These are phyloP conservation scores for Vanessa tameamea DNA, from an alignment of 1,140 invertebrate species.

Conservation along the genomic window DNA sequence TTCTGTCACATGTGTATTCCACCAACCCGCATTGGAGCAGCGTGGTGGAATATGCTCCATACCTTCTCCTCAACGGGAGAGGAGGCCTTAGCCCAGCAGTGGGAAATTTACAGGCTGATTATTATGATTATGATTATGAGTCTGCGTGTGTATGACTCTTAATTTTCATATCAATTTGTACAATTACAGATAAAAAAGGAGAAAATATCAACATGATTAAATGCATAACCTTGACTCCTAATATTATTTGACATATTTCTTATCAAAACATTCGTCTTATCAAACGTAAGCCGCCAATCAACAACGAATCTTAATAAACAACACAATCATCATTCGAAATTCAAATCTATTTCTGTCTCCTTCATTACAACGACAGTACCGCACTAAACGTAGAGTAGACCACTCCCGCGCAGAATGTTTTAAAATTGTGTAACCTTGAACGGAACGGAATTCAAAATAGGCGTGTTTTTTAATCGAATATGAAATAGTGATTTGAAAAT, in stretches of 20 bases:
- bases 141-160: too few relatives aligned
- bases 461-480: conserved; percentile 3
- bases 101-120: too few relatives aligned
- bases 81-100: too few relatives aligned
- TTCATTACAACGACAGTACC: conserved; percentile 33
- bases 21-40: too few relatives aligned
- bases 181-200: background rate
- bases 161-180: too few relatives aligned
- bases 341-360: conserved; percentile 24
- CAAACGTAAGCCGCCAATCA: background rate
- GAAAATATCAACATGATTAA: background rate
- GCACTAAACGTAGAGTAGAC: conserved; percentile 12
- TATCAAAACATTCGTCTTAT: conserved; percentile 20
- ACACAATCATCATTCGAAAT: conserved; percentile 2
- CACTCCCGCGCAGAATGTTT: conserved; percentile 33
- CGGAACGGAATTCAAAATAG: background rate
- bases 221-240: conserved; percentile 1
- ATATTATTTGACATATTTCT: conserved; percentile 29
- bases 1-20: too few relatives aligned
- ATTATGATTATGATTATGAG: too few relatives aligned
- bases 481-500: conserved; percentile 4
- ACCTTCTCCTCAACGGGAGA: too few relatives aligned
- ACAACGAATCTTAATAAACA: conserved; percentile 3
- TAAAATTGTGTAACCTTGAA: conserved; percentile 28
- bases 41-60: too few relatives aligned